These are phyloP conservation scores for Trachops cirrhosus DNA, from an alignment of 2,797 vertebrate genomes.

Conservation along the genomic window DNA sequence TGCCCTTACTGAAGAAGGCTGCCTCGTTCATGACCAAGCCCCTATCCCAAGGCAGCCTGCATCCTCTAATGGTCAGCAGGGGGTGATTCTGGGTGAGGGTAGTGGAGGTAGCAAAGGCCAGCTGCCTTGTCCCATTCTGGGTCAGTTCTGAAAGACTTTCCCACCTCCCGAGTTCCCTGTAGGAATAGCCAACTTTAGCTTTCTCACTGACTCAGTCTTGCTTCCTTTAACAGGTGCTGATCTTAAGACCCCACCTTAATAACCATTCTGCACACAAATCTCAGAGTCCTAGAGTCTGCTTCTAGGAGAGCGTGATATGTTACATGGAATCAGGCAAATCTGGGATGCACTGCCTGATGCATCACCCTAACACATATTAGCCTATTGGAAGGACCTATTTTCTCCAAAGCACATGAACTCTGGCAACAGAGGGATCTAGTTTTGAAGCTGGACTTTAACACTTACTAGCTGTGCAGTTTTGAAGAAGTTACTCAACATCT, in stretches of 20 bases:
- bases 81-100: accelerated
- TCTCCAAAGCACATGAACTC: not conserved
- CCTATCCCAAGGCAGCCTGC: not conserved
- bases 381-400: accelerated
- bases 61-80: not conserved
- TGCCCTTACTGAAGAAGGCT: not conserved
- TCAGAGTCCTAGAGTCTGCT: not conserved
- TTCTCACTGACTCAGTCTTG: not conserved
- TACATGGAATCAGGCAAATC: not conserved
- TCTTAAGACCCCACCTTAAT: not conserved
- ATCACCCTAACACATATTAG: not conserved
- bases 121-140: not conserved
- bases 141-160: not conserved
- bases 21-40: not conserved
- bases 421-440: not conserved
- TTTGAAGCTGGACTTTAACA: not conserved
- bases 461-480: not conserved
- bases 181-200: not conserved
- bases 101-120: not conserved
- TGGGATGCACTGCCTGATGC: not conserved
- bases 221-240: not conserved
- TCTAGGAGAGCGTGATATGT: not conserved
- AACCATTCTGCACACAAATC: not conserved
- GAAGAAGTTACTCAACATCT: not conserved
- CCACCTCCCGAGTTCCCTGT: not conserved